phyloP scores from a whole-genome alignment of 2,113 vertebrate genomes.

The Rhynchopsitta pachyrhyncha region DNA sequence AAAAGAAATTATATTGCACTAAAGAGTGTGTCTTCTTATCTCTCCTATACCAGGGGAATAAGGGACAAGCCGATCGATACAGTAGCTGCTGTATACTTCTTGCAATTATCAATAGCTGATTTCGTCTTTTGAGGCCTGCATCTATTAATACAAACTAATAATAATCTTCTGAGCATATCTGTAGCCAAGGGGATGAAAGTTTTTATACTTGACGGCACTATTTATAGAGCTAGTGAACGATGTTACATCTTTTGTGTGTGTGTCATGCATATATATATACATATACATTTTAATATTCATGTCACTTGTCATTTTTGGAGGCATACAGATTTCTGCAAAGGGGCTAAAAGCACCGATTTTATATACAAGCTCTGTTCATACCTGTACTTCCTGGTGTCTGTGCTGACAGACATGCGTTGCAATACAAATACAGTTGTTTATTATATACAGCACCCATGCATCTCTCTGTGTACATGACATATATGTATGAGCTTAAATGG shows the following conservation, averaged over 20 bases:
- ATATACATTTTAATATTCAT: neutral
- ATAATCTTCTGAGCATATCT: slow-evolving; percentile 85
- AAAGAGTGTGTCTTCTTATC: slow-evolving; percentile 99
- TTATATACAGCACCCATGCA: neutral
- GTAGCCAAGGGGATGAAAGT: slow-evolving; percentile 68
- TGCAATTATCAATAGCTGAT: slow-evolving; percentile 99
- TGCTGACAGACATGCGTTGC: neutral
- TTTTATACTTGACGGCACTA: slow-evolving; percentile 36
- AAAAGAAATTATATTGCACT: slow-evolving; percentile 99
- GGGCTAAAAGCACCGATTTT: neutral
- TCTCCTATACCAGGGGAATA: slow-evolving; percentile 95
- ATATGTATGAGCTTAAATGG: neutral
- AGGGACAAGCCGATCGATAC: slow-evolving; percentile 98
- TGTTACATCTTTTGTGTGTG: neutral
- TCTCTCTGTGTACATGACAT: neutral
- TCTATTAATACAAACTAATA: slow-evolving; percentile 99
- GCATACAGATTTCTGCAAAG: neutral
- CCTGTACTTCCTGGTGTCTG: neutral
- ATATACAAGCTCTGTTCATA: neutral
- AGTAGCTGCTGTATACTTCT: slow-evolving; percentile 94
- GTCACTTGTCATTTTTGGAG: neutral
- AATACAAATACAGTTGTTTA: neutral
- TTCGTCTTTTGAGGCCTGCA: slow-evolving; percentile 95
- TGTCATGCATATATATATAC: no score
- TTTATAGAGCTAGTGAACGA: slow-evolving; percentile 3